Percentiles rank a stretch among this genome's conserved stretches.
These are phyloP conservation scores for Punctoribates punctum DNA, from an alignment of 2,888 invertebrate genomes.

Conservation along the genomic window DNA sequence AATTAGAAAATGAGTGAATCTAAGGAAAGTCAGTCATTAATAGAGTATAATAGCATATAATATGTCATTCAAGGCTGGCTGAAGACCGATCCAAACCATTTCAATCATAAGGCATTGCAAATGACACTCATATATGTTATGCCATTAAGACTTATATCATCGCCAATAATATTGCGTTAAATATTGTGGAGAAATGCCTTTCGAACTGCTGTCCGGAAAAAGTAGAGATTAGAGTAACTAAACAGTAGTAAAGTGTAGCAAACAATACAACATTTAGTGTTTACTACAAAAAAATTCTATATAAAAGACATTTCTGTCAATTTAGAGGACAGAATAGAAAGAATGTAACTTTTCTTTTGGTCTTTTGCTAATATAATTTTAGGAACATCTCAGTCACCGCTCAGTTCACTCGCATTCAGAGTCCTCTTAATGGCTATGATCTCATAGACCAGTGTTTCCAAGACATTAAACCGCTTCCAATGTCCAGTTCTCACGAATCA, in stretches of 20 bases:
- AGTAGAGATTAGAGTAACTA: conserved; percentile 25
- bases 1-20: conserved; percentile 25
- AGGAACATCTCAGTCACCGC: conserved; percentile 24
- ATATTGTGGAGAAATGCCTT: conserved; percentile 15
- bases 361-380: conserved; percentile 30
- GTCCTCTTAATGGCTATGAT: conserved; percentile 23
- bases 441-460: conserved; percentile 34
- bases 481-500: conserved; percentile 27
- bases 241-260: neutral
- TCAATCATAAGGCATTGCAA: conserved; percentile 33
- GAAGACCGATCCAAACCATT: conserved; percentile 1
- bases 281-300: conserved; percentile 10
- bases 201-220: conserved; percentile 25
- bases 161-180: conserved; percentile 18
- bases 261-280: neutral
- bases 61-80: conserved; percentile 32
- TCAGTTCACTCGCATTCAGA: conserved; percentile 4
- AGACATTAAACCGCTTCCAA: conserved; percentile 35
- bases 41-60: conserved; percentile 20
- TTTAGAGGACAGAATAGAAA: conserved; percentile 2
- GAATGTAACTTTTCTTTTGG: conserved; percentile 25
- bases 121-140: conserved; percentile 37
- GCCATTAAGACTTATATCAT: conserved; percentile 26
- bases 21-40: conserved; percentile 13
- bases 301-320: conserved; percentile 34